Evolutionary conservation across 30 jellyfish, hydroid and myxozoan species (phyloP).

Genomic region (Euphysa ruthae): DNA sequence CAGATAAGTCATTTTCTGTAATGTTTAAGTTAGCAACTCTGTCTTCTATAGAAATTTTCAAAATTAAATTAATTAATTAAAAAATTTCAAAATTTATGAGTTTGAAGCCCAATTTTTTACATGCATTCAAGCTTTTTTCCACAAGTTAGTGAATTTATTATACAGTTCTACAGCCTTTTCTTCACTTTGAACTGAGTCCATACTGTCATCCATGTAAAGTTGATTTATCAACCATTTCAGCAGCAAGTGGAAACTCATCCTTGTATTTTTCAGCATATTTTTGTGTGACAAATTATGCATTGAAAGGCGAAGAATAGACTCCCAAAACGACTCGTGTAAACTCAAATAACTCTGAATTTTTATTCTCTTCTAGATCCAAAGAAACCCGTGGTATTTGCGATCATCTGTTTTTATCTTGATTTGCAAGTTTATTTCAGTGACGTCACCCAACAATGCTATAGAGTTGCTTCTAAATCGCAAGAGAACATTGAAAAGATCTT

Average conservation of each 20-base stretch:
- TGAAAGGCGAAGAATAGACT: conserved; percentile 24
- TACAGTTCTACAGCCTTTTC: conserved; percentile 26
- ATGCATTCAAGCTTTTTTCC: conserved; percentile 51
- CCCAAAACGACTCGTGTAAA: conserved; percentile 46
- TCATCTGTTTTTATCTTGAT: conserved; percentile 10
- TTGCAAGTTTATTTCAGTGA: conserved; percentile 41
- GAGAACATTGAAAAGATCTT: neutral
- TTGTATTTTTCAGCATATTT: conserved; percentile 21
- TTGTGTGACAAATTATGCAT: conserved; percentile 37
- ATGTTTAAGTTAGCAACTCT: conserved; percentile 26
- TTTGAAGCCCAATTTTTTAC: conserved; percentile 61
- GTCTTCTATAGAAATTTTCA: conserved; percentile 39
- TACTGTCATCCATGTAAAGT: conserved; percentile 53
- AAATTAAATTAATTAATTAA: too few species aligned
- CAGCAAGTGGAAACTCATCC: conserved; percentile 35
- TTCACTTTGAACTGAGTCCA: conserved; percentile 44
- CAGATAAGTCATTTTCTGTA: conserved; percentile 26
- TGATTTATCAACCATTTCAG: conserved; percentile 40
- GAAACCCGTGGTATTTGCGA: conserved; percentile 26
- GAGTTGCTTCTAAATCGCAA: conserved; percentile 34
- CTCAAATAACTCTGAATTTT: conserved; percentile 13
- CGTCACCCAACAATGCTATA: conserved; percentile 46
- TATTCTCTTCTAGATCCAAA: conserved; percentile 21
- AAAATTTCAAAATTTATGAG: too few species aligned
- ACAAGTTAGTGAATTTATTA: conserved; percentile 24